Conservation (phyloP, 2,797 vertebrate species). For the Argya squamiceps region DNA sequence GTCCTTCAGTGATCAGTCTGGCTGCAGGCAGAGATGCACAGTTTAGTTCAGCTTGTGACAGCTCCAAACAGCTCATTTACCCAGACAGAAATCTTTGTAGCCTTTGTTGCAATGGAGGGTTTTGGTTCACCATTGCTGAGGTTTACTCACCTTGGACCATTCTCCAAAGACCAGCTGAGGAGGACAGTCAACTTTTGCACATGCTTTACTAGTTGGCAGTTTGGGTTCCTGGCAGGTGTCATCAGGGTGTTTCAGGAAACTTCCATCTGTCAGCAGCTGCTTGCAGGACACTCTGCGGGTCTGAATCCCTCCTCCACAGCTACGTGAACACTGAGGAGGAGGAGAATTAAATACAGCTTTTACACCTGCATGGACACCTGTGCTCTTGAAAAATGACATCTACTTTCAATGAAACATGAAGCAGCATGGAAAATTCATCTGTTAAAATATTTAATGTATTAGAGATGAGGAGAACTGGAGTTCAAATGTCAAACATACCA, state of each 20-base stretch:
- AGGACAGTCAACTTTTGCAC: constrained; percentile 84
- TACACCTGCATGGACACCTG: background rate
- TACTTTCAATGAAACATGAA: background rate
- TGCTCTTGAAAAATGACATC: background rate
- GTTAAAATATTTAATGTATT: background rate
- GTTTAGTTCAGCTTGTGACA: background rate
- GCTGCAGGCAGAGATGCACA: background rate
- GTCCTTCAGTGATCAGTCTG: background rate
- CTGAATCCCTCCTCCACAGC: constrained; percentile 87
- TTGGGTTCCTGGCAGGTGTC: constrained; percentile 76
- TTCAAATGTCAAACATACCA: background rate
- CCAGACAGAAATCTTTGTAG: background rate
- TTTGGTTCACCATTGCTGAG: background rate
- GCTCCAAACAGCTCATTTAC: background rate
- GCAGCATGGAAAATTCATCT: background rate
- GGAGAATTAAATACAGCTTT: background rate
- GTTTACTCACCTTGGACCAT: constrained; percentile 85
- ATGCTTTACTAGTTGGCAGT: constrained; percentile 76
- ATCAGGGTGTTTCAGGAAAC: constrained; percentile 79
- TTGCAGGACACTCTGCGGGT: constrained; percentile 85
- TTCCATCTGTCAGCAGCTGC: constrained; percentile 88
- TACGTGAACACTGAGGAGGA: constrained; percentile 83
- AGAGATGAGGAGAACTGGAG: background rate
- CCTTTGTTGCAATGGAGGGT: background rate
- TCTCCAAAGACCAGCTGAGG: constrained; percentile 80